Conservation (phyloP, 2,797 vertebrate species). For the Fistularia tabacaria region DNA sequence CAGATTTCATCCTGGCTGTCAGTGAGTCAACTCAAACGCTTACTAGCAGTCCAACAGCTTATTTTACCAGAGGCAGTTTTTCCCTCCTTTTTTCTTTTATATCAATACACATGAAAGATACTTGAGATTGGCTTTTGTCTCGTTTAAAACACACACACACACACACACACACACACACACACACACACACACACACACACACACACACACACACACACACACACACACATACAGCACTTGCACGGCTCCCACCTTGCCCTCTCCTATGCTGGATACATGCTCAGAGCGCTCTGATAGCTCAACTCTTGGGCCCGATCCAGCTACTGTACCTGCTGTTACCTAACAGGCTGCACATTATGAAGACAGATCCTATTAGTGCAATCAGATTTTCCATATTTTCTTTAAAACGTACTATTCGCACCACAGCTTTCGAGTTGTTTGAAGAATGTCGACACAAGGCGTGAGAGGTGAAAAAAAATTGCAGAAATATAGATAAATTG, state of each 20-base stretch:
- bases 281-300: conserved; percentile 55
- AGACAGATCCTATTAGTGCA: conserved; percentile 25
- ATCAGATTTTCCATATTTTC: conserved; percentile 7
- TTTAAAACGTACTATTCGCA: background rate
- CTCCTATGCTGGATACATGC: conserved; percentile 57
- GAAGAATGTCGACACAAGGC: background rate
- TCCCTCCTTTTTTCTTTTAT: too few relatives aligned
- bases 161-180: too few relatives aligned
- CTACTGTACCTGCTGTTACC: conserved; percentile 70
- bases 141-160: background rate
- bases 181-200: too few relatives aligned
- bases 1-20: conserved; percentile 94
- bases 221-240: too few relatives aligned
- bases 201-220: too few relatives aligned
- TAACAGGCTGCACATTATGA: conserved; percentile 54
- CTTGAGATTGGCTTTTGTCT: too few relatives aligned
- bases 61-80: too few relatives aligned
- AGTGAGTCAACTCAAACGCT: conserved; percentile 80
- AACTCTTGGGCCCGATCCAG: conserved; percentile 62
- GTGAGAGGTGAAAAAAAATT: background rate
- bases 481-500: background rate
- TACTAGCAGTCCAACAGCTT: too few relatives aligned
- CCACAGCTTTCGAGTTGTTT: background rate
- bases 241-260: conserved; percentile 63
- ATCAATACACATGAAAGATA: too few relatives aligned